Percentiles rank a stretch among this genome's conserved stretches.
Evolutionary conservation across 2,113 vertebrate genomes (phyloP).

Genomic region (Callithrix jacchus): DNA sequence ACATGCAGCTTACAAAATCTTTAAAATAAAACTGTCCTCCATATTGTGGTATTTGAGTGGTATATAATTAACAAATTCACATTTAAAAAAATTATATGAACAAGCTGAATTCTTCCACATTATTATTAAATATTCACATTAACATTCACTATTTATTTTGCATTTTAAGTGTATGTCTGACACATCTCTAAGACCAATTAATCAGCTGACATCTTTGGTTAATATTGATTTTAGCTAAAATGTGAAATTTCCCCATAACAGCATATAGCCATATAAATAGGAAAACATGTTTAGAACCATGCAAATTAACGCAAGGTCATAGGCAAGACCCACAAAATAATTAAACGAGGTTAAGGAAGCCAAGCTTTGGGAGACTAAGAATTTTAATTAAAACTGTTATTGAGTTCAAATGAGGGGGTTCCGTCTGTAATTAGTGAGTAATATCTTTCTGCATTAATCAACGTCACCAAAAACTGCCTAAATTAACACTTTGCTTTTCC

Average conservation of each 20-base stretch:
- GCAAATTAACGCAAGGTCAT: constrained; percentile 74
- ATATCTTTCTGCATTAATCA: constrained; percentile 79
- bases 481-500: constrained; percentile 73
- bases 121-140: constrained; percentile 54
- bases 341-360: constrained; percentile 74
- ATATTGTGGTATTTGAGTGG: neutral
- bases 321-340: constrained; percentile 73
- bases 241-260: constrained; percentile 65
- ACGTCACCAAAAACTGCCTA: constrained; percentile 71
- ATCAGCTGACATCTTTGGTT: constrained; percentile 65
- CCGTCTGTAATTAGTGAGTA: constrained; percentile 77
- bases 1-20: neutral
- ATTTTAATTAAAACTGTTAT: constrained; percentile 80
- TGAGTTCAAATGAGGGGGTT: constrained; percentile 79
- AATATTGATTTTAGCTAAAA: constrained; percentile 72
- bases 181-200: constrained; percentile 64
- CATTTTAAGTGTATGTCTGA: constrained; percentile 61
- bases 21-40: constrained; percentile 33
- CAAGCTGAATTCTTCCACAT: constrained; percentile 1
- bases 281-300: constrained; percentile 68
- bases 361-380: constrained; percentile 73
- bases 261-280: constrained; percentile 61
- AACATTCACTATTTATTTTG: constrained; percentile 58
- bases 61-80: constrained; percentile 21
- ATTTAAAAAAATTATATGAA: constrained; percentile 58